phyloP scores from a whole-genome alignment of 2,888 invertebrate species.

The Priocnemis perturbator region DNA sequence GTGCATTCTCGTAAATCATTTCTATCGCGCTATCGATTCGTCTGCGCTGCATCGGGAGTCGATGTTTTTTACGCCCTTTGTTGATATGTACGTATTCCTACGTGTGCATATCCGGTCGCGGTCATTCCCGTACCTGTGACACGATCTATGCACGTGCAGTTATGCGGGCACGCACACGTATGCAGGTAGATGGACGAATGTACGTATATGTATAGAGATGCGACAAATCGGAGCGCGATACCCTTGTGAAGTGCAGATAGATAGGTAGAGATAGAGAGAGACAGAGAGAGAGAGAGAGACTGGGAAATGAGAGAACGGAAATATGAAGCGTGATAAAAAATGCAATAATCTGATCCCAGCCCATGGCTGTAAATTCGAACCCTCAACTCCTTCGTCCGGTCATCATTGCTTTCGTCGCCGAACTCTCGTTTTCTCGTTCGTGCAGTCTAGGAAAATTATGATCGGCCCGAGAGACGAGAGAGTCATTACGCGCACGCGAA shows the following conservation, averaged over 20 bases:
- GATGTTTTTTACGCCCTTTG: conserved; percentile 27
- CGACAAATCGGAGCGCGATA: no score
- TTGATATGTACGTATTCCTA: conserved; percentile 3
- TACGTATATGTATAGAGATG: not conserved
- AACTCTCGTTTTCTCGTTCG: no score
- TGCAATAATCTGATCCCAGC: not conserved
- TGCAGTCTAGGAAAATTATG: no score
- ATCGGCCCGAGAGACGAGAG: no score
- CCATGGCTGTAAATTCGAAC: conserved; percentile 4
- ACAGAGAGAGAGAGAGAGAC: not conserved
- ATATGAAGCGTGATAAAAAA: conserved; percentile 4
- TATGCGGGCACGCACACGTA: not conserved
- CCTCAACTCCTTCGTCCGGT: not conserved
- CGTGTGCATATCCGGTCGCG: conserved; percentile 3
- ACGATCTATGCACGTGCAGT: not conserved
- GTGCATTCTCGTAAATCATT: conserved; percentile 33
- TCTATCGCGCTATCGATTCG: conserved; percentile 33
- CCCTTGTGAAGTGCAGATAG: no score
- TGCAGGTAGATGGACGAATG: not conserved
- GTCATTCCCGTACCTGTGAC: not conserved
- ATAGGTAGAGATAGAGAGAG: not conserved
- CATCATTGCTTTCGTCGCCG: not conserved
- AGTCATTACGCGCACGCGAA: no score
- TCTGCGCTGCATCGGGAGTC: conserved; percentile 18
- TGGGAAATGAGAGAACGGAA: not conserved